Conservation (phyloP, 2,113 vertebrate species). For the Cyprinus carpio region DNA sequence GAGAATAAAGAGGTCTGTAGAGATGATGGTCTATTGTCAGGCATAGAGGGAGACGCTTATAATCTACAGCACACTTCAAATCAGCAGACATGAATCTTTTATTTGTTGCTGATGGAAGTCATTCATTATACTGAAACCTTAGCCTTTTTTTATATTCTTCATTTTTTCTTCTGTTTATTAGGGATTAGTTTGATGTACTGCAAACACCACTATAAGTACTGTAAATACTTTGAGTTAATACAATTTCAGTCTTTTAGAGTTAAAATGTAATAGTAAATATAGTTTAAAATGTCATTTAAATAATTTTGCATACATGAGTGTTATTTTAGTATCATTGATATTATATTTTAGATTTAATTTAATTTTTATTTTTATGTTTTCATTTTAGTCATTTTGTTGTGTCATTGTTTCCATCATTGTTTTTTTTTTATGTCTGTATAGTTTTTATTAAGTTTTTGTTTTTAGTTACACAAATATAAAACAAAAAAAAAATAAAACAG, state of each 20-base stretch:
- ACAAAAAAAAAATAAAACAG: too few relatives aligned
- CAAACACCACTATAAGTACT: neutral
- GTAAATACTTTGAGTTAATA: too few relatives aligned
- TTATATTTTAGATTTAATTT: too few relatives aligned
- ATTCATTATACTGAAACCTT: neutral
- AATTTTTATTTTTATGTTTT: too few relatives aligned
- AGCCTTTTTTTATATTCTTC: neutral
- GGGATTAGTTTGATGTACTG: too few relatives aligned
- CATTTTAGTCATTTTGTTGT: too few relatives aligned
- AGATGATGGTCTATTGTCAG: neutral
- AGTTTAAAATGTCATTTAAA: neutral
- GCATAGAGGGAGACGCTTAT: neutral
- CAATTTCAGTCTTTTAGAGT: too few relatives aligned
- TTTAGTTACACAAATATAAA: too few relatives aligned
- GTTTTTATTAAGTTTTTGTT: too few relatives aligned
- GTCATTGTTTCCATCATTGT: too few relatives aligned
- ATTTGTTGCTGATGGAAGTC: neutral
- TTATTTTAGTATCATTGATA: too few relatives aligned
- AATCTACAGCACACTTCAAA: neutral
- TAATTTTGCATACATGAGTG: neutral
- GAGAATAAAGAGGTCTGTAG: constrained; percentile 1
- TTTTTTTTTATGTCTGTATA: too few relatives aligned
- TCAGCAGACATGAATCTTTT: neutral
- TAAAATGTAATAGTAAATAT: neutral
- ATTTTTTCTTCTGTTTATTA: neutral